These are phyloP conservation scores for Stigmatopora nigra DNA, from an alignment of 2,113 vertebrate species.

Conservation along the genomic window DNA sequence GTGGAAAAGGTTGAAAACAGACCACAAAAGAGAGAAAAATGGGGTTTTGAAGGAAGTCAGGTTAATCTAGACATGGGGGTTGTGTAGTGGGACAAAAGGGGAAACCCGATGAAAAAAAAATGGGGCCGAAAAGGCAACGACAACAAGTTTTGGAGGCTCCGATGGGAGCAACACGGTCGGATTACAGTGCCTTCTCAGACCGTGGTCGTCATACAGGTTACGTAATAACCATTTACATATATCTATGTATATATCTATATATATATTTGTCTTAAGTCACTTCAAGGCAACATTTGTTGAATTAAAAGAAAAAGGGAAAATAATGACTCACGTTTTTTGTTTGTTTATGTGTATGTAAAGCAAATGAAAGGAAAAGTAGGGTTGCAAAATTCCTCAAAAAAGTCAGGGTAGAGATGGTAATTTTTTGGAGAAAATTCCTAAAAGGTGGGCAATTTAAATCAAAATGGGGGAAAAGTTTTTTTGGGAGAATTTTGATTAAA, in stretches of 20 bases:
- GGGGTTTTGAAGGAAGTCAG: background rate
- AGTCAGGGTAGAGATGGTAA: background rate
- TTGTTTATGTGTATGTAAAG: background rate
- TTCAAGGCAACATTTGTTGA: constrained; percentile 68
- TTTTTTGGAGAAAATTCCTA: no score
- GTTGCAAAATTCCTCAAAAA: background rate
- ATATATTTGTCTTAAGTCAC: constrained; percentile 52
- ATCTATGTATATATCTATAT: constrained; percentile 6
- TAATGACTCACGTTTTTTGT: background rate
- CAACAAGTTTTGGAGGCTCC: constrained; percentile 57
- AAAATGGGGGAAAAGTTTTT: background rate
- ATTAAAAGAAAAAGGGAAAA: constrained; percentile 47
- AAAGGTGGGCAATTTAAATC: background rate
- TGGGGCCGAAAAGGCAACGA: constrained; percentile 1
- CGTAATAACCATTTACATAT: constrained; percentile 44
- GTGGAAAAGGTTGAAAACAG: background rate
- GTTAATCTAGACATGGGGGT: constrained; percentile 24
- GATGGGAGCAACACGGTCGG: constrained; percentile 65
- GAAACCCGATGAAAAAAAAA: background rate
- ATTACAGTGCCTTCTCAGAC: constrained; percentile 70
- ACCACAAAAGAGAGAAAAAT: background rate
- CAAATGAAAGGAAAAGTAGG: background rate
- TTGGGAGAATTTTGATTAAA: background rate
- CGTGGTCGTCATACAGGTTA: constrained; percentile 69
- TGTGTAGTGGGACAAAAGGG: no score